phyloP scores from a whole-genome alignment of 2,113 vertebrate species.

The Rhodinocichla rosea region DNA sequence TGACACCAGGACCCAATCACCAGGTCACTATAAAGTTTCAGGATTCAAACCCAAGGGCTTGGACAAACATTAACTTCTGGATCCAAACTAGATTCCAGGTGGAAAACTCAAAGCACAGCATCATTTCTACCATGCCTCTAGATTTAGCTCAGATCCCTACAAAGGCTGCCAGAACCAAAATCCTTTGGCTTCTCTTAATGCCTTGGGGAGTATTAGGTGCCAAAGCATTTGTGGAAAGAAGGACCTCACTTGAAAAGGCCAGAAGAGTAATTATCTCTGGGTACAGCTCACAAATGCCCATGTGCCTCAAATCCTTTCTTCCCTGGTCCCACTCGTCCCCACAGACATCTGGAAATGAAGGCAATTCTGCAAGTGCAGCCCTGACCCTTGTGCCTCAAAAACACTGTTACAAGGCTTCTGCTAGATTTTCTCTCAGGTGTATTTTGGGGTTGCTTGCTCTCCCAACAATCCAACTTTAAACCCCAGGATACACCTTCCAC shows the following conservation, averaged over 20 bases:
- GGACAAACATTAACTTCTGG: not conserved
- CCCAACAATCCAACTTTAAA: not conserved
- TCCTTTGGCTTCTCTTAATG: not conserved
- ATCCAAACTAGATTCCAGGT: not conserved
- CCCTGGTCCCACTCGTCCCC: fast-evolving
- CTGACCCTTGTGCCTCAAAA: not conserved
- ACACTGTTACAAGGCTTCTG: not conserved
- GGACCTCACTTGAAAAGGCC: not conserved
- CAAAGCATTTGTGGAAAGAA: not conserved
- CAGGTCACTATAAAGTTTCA: not conserved
- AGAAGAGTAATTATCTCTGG: not conserved
- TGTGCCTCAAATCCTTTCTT: not conserved
- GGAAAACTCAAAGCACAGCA: not conserved
- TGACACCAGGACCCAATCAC: not conserved
- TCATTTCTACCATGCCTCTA: not conserved
- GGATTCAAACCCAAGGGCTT: not conserved
- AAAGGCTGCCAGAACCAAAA: not conserved
- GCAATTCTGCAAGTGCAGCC: not conserved
- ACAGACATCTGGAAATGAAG: not conserved
- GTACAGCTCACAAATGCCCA: not conserved
- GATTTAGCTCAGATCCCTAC: not conserved
- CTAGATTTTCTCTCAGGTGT: not conserved
- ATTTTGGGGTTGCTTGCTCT: not conserved
- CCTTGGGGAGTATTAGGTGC: not conserved
- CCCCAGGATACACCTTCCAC: not conserved